Conservation (phyloP, 1,140 invertebrate genomes). For the Microvelia longipes region DNA sequence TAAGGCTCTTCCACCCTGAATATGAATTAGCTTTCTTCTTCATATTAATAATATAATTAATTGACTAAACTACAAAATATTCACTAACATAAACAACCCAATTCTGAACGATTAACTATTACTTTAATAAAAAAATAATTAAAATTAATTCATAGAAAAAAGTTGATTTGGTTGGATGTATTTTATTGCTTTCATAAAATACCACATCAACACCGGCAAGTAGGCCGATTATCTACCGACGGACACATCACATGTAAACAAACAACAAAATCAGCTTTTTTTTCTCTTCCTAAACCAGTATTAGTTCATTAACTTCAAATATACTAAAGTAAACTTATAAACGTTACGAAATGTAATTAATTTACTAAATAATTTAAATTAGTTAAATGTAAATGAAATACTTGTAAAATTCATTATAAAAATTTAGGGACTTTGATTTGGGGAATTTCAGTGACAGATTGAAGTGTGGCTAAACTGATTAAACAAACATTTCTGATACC, state of each 20-base stretch:
- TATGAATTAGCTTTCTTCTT: conserved; percentile 12
- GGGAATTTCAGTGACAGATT: not conserved
- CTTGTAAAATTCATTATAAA: not conserved
- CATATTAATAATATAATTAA: conserved; percentile 1
- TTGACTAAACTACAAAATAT: not conserved
- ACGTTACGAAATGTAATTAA: not conserved
- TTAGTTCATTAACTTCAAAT: not conserved
- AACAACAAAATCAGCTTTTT: too few species aligned
- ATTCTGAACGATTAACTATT: not conserved
- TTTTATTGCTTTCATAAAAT: not conserved
- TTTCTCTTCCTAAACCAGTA: too few species aligned
- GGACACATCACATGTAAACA: not conserved
- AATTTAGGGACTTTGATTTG: not conserved
- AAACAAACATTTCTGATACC: too few species aligned
- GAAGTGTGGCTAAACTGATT: too few species aligned
- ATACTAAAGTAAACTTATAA: not conserved
- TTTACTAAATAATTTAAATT: not conserved
- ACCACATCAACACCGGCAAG: not conserved
- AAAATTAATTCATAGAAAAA: not conserved
- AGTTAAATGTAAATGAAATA: not conserved
- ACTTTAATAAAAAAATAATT: not conserved
- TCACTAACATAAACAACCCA: not conserved
- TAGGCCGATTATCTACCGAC: not conserved
- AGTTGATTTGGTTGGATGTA: not conserved
- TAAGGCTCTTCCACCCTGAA: conserved; percentile 45